Evolutionary conservation across 1,140 invertebrate genomes (phyloP), one percentile per base, ranked within the genome.

Genomic region (Cyrtorhinus lividipennis): DNA sequence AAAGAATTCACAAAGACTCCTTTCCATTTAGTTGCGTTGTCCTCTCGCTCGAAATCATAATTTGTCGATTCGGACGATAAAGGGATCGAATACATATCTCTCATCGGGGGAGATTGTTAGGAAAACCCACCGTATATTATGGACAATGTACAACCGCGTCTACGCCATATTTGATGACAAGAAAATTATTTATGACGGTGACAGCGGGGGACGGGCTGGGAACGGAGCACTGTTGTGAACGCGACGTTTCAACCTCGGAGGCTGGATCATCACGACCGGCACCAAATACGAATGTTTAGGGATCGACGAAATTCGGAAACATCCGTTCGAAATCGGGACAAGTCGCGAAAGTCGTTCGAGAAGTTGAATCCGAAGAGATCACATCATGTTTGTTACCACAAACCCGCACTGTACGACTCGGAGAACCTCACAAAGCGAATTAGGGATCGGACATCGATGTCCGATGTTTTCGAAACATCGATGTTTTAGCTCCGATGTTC

Each of bases 21-120:
- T 72, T 85, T 88, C 91, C 91, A 95, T 81, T 92, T 91, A 66
- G 81, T 79, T 66, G 81, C 80, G 76, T 92, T 93, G 73, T 92
- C 90, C 69, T 86, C 85, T 71, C 87, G 88, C 71, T 84, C 82
- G 74, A 93, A 92, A 77, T 92, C 87, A 77, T 91, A 92, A 72
- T 82, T 82, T 71, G 81, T 80, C 70, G 79, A 78, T 75, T 84
- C 81, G 70, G 78, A 74, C 63, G 75, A 76, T 62, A 75, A 74
- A 68, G 78, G 73, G 69, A 76, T 76, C 64, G 77, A 76, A 72
- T 79, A 80, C 80, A 81, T 81, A 67, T 65, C 69, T 64, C 63
- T 60, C 64, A 64, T 64, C 44, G 53, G 64, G 45, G n/a, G 48
- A 53, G 20, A 53, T 53, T 12, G 18, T 10, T 15, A 20, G 18